phyloP scores from a whole-genome alignment of 2,113 vertebrate species.

The Anser brachyrhynchus region DNA sequence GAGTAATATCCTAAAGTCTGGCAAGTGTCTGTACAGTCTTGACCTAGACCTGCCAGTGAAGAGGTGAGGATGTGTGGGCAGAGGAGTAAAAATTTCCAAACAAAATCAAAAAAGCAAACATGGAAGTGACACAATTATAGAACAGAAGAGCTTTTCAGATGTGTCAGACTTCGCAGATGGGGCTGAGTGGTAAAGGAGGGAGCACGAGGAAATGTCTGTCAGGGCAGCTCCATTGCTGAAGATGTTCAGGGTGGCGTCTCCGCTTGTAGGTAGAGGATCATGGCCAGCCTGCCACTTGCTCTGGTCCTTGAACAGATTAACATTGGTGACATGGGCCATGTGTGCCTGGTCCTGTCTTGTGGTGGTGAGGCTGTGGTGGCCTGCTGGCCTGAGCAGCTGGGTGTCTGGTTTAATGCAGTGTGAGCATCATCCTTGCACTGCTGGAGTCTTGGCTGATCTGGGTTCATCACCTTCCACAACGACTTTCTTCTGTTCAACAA shows the following conservation, averaged over 20 bases:
- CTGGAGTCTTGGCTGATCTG: not conserved
- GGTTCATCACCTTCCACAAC: not conserved
- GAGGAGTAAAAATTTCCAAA: not conserved
- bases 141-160: not conserved
- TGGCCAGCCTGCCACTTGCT: not conserved
- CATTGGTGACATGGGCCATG: not conserved
- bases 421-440: not conserved
- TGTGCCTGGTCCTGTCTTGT: not conserved
- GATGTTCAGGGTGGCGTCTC: not conserved
- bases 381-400: not conserved
- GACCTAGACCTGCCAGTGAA: not conserved
- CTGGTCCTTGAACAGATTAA: too few species aligned
- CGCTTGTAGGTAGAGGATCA: not conserved
- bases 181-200: not conserved
- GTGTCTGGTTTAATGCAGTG: not conserved
- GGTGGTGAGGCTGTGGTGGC: not conserved
- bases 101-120: not conserved
- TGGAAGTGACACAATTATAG: not conserved
- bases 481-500: not conserved
- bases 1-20: not conserved
- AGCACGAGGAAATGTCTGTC: not conserved
- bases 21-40: not conserved
- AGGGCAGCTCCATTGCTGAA: too few species aligned
- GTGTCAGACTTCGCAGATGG: accelerated
- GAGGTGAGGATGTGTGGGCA: not conserved